Percentiles rank a stretch among this genome's conserved stretches.
These are phyloP conservation scores for Muscina levida DNA, from an alignment of 2,888 invertebrate species.

Conservation along the genomic window DNA sequence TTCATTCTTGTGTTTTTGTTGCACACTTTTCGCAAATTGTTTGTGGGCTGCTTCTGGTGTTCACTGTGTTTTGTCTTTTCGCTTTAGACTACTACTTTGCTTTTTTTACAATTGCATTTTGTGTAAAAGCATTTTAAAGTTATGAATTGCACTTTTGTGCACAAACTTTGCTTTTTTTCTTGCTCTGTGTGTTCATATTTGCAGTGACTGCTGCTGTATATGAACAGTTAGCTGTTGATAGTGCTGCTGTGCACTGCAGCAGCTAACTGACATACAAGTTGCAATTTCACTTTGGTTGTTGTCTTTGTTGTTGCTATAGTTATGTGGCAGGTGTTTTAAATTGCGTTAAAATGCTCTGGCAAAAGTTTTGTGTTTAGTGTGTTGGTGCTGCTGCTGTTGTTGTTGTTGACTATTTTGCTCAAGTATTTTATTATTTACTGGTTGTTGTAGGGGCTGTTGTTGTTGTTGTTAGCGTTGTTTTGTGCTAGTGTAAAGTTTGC, in stretches of 20 bases:
- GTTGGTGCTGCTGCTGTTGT: slow-evolving; percentile 23
- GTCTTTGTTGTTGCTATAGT: slow-evolving; percentile 58
- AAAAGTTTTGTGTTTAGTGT: slow-evolving; percentile 53
- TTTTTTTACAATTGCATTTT: slow-evolving; percentile 33
- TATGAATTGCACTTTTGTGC: slow-evolving; percentile 64
- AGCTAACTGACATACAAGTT: not conserved
- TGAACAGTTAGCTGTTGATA: no score
- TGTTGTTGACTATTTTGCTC: slow-evolving; percentile 1
- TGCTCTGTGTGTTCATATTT: not conserved
- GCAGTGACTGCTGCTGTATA: no score
- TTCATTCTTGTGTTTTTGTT: slow-evolving; percentile 3
- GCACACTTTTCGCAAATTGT: not conserved
- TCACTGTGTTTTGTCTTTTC: no score
- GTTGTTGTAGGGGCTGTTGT: no score
- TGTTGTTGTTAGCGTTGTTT: no score
- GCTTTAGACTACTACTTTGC: not conserved
- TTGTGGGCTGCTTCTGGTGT: no score
- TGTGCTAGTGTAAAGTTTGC: slow-evolving; percentile 21
- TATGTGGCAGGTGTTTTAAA: slow-evolving; percentile 66
- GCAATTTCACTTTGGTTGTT: slow-evolving; percentile 22
- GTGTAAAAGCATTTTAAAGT: slow-evolving; percentile 57
- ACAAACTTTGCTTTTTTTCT: slow-evolving; percentile 52
- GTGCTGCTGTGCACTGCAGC: no score
- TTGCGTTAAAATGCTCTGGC: slow-evolving; percentile 63
- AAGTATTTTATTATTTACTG: slow-evolving; percentile 31